A percentile compares a stretch with the other conserved stretches of the same genome.
Evolutionary conservation across 2,888 invertebrate genomes (phyloP).

Genomic region (Tubulanus polymorphus): DNA sequence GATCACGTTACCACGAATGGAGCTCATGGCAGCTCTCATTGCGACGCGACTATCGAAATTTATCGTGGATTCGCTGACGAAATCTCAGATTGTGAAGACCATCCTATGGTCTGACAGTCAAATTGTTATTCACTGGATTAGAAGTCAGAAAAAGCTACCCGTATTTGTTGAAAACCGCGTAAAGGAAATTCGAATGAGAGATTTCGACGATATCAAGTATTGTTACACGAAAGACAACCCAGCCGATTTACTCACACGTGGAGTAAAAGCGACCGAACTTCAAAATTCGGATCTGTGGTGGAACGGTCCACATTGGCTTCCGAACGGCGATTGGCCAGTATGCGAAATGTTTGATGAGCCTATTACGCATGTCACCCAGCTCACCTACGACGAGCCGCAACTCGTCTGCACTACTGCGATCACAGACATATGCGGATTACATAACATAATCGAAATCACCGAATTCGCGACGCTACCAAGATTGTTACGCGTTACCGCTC

Average conservation of each 20-base stretch:
- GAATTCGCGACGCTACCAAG: too few species aligned
- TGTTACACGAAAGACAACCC: background rate
- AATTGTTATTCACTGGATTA: slow-evolving; percentile 1
- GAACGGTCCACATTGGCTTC: background rate
- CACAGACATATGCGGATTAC: too few species aligned
- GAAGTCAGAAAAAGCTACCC: background rate
- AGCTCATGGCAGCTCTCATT: background rate
- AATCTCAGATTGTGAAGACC: background rate
- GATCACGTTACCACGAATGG: background rate
- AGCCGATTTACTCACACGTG: background rate
- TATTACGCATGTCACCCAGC: too few species aligned
- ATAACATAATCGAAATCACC: too few species aligned
- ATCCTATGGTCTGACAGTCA: slow-evolving; percentile 3
- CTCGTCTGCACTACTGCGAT: too few species aligned
- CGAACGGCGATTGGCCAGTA: too few species aligned
- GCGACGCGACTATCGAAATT: background rate
- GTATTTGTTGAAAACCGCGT: background rate
- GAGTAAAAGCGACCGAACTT: background rate
- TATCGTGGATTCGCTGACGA: background rate
- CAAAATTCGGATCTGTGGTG: background rate
- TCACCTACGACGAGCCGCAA: too few species aligned
- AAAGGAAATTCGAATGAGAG: background rate
- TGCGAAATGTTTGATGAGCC: too few species aligned
- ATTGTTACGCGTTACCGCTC: too few species aligned
- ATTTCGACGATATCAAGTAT: background rate